A percentile compares a stretch with the other conserved stretches of the same genome.
Evolutionary conservation across 2,113 vertebrate genomes (phyloP).

Genomic region (Microcebus tavaratra): DNA sequence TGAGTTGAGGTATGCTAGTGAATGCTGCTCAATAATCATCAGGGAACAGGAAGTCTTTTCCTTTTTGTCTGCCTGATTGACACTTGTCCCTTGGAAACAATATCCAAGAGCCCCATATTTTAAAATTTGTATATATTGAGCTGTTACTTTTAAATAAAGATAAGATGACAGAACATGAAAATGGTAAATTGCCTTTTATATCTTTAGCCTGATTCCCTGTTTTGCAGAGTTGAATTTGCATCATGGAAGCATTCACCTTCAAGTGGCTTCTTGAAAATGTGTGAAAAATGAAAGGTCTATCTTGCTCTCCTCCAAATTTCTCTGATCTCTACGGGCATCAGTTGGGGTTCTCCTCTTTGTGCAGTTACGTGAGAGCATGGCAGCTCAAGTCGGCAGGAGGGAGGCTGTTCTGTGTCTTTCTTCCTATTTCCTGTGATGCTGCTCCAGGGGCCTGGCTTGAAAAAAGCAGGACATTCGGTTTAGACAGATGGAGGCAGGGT

Average conservation of each 20-base stretch:
- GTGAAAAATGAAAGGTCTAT: constrained; percentile 4
- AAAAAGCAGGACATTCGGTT: constrained; percentile 65
- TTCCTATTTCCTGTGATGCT: constrained; percentile 45
- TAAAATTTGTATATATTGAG: neutral
- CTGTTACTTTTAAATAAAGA: constrained; percentile 27
- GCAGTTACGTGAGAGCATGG: neutral
- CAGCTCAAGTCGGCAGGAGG: constrained; percentile 26
- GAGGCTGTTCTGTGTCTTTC: neutral
- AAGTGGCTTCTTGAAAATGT: constrained; percentile 33
- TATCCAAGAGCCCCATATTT: neutral
- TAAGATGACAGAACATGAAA: constrained; percentile 8
- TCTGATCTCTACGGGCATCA: neutral
- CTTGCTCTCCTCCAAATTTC: neutral
- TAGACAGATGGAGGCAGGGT: constrained; percentile 77
- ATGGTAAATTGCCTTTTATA: constrained; percentile 25
- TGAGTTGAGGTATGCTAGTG: neutral
- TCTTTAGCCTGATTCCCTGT: neutral
- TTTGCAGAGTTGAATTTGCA: neutral
- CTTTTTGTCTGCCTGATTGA: neutral
- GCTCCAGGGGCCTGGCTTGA: constrained; percentile 62
- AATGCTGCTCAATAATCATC: neutral
- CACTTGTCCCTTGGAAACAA: neutral
- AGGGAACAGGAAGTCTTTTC: neutral
- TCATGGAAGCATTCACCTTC: constrained; percentile 20
- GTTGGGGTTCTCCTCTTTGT: neutral